Evolutionary conservation across 2,797 vertebrate genomes (phyloP), one percentile per base, ranked within the genome.

Genomic region (Megaceryle alcyon): DNA sequence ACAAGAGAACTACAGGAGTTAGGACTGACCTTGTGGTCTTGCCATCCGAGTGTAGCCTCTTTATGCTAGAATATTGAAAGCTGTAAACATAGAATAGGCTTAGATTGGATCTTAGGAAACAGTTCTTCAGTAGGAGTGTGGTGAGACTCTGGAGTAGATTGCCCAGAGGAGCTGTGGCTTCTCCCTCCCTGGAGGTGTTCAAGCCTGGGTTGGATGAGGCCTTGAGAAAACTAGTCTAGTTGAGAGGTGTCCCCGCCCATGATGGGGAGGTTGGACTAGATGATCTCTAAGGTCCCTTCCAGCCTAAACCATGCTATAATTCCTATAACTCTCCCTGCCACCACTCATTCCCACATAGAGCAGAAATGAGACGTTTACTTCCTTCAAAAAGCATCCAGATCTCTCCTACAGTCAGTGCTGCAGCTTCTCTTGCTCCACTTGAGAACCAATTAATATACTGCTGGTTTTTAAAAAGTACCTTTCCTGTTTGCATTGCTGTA

Each of bases 1-100:
- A 54, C 54, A 64, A 86, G 85, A 72, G 8, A 82, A 65, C 41
- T 99, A 97, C 14, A 98, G 35, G 46, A 39, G 31, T 31, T 44
- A 10, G 20, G n/a, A 1, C 23, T 71, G 39, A 9, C 37, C 70
- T 59, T 5, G 54, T 1, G 4, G 19, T n/a, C 35, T 51, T 10
- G n/a, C 57, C 12, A 4, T 23, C 37, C 64, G 14, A 48, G 7
- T 4, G 17, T n/a, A 26, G 37, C 43, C 35, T 73, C 35, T 39
- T 43, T 10, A 14, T 25, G 57, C 61, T 64, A 13, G 39, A 65
- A 19, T 14, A 18, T 33, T 39, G n/a, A 41, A 70, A 61, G n/a
- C 41, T 75, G 25, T 56, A 29, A 51, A 8, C 3, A 5, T 15
- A 31, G 49, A 51, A 28, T 46, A 28, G 26, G 14, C 26, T 51